Evolutionary conservation across 2,797 vertebrate genomes (phyloP), one percentile per base, ranked within the genome.

Genomic region (Sparus aurata): DNA sequence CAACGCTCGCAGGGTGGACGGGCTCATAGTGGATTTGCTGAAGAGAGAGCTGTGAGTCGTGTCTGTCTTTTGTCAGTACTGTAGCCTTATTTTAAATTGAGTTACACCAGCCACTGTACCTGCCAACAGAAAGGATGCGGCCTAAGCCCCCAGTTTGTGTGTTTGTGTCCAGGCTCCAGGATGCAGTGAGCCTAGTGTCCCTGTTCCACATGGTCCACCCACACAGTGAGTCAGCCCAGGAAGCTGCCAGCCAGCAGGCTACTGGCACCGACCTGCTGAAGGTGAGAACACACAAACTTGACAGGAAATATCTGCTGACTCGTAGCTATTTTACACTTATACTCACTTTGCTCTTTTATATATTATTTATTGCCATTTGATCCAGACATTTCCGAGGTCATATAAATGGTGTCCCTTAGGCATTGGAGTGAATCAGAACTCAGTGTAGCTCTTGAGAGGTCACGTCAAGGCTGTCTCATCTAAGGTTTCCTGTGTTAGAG

Each of bases 11-110:
- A 95, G 88, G 83, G 93, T 95, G 0, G 98, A 99, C 53, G 97
- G 97, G 45, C 95, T 99, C n/a, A 78, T 99, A 4, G 93, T 96
- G 78, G 97, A 99, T 85, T 97, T 97, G 96, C 95, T 99, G 84
- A 96, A 97, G 87, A 97, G 93, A 93, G 94, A 97, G 73, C 87
- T 97, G 98, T 99, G 92, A 97, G 98, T 77, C 67, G 67, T 80
- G 2, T 23, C 17, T 25, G 2, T 27, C 8, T 41, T 53, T 43
- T 38, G 16, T 30, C 45, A 3, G 0, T 5, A 0, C 2, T 27
- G 25, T n/a, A 18, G 43, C 18, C 13, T 63, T 18, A 30, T 38
- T 62, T 18, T 34, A 45, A 62, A 66, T 45, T 30, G 18, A 79
- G 41, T 22, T 1, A 64, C 46, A 25, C 13, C 5, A 12, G n/a